Base-by-base conservation (phyloP, 2,113 vertebrate genomes). In the Macquaria australasica region DNA sequence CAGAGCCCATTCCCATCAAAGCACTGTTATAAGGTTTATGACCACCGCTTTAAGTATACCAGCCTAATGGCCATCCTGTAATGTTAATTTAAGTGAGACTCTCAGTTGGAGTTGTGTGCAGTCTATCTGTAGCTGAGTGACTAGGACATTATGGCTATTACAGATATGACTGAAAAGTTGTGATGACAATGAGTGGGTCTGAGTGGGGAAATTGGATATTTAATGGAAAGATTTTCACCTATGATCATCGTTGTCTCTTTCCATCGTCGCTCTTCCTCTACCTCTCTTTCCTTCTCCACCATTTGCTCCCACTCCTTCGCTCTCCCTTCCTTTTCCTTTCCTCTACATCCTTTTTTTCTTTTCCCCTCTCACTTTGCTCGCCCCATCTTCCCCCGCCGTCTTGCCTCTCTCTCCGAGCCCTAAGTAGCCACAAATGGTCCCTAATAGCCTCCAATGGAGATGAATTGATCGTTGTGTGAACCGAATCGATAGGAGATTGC, bases 401-500 rank as follows among this genome's bases (percentile, higher is more conserved):
- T 34, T 71, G 12, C 68, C 74, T 88, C 88, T 87, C 76, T 90
- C 89, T 82, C 87, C 0, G 34, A 93, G 91, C 85, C 53, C 87
- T 93, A 93, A 93, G 90, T 92, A 93, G 93, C 91, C 94, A 92
- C 93, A 95, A 93, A 95, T 94, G 93, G 86, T 93, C 91, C 89
- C 88, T 95, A 95, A 95, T 95, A 93, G 94, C 88, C 87, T 94
- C 90, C 92, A 92, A 94, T 94, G 92, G 92, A 94, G 93, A 95
- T 94, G 88, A 95, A 95, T 94, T 93, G 94, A 95, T 95, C 87
- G 81, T 84, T 74, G 89, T 83, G 89, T 63, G 85, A 91, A 93
- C 77, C 50, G 55, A 90, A 95, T 95, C 94, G 72, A 95, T 95
- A 83, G 89, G 84, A 89, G 91, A 95, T 93, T 93, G 93, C 91